Evolutionary conservation across 2,797 vertebrate genomes (phyloP).

Genomic region (Cryptoprocta ferox): DNA sequence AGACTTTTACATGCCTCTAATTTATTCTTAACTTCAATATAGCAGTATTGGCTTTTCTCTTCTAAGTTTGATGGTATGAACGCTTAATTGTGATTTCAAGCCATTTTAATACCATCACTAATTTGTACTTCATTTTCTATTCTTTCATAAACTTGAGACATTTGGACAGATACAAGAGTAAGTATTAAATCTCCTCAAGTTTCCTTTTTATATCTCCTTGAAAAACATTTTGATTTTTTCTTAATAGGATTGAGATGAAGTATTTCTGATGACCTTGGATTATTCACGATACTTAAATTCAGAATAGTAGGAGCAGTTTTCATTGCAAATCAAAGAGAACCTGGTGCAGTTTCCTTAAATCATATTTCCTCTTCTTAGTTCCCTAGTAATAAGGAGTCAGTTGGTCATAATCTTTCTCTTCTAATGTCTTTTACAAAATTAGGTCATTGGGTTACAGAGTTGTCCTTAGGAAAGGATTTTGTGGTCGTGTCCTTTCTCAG

Average conservation of each 20-base stretch:
- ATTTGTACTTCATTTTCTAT: constrained; percentile 66
- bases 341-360: constrained; percentile 13
- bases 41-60: constrained; percentile 82
- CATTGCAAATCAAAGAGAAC: constrained; percentile 42
- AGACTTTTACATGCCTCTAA: constrained; percentile 84
- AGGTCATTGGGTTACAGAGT: background rate
- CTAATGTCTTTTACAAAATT: constrained; percentile 31
- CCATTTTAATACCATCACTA: constrained; percentile 59
- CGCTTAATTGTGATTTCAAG: constrained; percentile 75
- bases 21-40: constrained; percentile 84
- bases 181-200: background rate
- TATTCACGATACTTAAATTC: background rate
- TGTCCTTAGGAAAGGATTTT: background rate
- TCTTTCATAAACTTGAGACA: constrained; percentile 65
- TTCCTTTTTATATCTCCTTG: constrained; percentile 38
- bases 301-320: constrained; percentile 21
- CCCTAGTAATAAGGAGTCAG: background rate
- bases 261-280: constrained; percentile 50
- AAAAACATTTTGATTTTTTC: constrained; percentile 36
- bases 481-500: background rate
- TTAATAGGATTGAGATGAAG: constrained; percentile 18
- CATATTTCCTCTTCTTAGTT: background rate
- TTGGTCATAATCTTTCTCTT: constrained; percentile 14
- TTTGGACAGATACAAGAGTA: background rate
- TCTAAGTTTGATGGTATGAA: constrained; percentile 76